A percentile compares a stretch with the other conserved stretches of the same genome.
phyloP scores from a whole-genome alignment of 2,797 vertebrate genomes.

The Pseudochaenichthys georgianus region DNA sequence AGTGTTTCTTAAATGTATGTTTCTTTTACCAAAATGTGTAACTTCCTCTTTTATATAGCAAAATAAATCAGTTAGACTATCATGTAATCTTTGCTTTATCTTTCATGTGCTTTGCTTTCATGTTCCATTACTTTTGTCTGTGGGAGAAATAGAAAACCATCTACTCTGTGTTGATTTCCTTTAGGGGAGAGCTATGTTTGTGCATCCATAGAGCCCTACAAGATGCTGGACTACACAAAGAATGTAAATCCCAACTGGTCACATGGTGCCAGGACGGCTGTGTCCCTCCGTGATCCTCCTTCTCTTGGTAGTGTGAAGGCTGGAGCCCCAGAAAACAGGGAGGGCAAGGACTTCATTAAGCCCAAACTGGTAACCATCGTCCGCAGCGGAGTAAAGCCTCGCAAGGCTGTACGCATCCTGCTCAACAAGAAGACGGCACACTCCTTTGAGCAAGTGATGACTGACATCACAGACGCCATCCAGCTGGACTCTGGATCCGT shows the following conservation, averaged over 20 bases:
- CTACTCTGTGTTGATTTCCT: slow-evolving; percentile 25
- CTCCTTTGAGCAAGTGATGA: slow-evolving; percentile 97
- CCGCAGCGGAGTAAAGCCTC: slow-evolving; percentile 96
- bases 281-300: slow-evolving; percentile 83
- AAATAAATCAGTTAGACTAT: background rate
- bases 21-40: background rate
- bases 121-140: background rate
- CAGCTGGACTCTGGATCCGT: slow-evolving; percentile 96
- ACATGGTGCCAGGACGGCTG: slow-evolving; percentile 89
- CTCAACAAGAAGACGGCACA: slow-evolving; percentile 99
- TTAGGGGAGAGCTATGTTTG: slow-evolving; percentile 97
- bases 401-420: slow-evolving; percentile 94
- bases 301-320: slow-evolving; percentile 90
- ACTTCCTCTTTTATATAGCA: background rate
- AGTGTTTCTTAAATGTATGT: slow-evolving; percentile 48
- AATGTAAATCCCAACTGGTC: slow-evolving; percentile 99
- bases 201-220: slow-evolving; percentile 96
- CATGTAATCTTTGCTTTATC: background rate
- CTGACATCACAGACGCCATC: slow-evolving; percentile 96
- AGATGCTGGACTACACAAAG: slow-evolving; percentile 96
- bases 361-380: slow-evolving; percentile 98
- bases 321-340: slow-evolving; percentile 85
- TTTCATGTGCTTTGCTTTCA: background rate
- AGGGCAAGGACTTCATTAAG: slow-evolving; percentile 94
- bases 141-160: background rate